A percentile compares a stretch with the other conserved stretches of the same genome.
Conservation (phyloP, 2,113 vertebrate genomes). For the Axis porcinus region DNA sequence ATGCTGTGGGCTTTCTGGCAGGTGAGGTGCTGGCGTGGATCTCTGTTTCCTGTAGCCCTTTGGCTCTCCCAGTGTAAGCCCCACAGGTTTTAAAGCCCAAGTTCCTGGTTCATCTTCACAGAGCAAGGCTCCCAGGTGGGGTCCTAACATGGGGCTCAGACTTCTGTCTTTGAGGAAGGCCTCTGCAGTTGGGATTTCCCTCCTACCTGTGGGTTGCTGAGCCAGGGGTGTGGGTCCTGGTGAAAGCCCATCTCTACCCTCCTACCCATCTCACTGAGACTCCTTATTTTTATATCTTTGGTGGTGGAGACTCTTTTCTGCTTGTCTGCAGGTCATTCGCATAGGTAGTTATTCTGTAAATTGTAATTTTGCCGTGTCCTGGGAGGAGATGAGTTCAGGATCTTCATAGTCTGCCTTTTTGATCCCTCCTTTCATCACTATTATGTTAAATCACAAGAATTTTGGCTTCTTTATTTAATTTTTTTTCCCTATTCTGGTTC, state of each 20-base stretch:
- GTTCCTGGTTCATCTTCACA: neutral
- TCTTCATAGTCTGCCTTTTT: neutral
- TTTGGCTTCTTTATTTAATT: neutral
- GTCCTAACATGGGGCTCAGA: neutral
- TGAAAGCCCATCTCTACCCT: neutral
- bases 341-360: neutral
- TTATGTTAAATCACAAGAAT: neutral
- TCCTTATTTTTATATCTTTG: neutral
- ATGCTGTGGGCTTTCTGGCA: neutral
- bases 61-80: neutral
- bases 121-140: neutral
- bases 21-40: neutral
- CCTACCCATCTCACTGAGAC: neutral
- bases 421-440: neutral
- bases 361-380: neutral
- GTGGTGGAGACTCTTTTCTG: neutral
- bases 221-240: neutral
- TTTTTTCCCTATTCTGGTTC: neutral
- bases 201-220: neutral
- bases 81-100: neutral
- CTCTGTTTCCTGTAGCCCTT: neutral
- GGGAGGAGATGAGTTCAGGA: neutral
- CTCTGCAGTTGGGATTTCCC: neutral
- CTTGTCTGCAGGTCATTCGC: neutral
- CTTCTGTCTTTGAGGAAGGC: neutral